Base-by-base conservation (phyloP, 2,888 invertebrate species). In the Griposia aprilina region DNA sequence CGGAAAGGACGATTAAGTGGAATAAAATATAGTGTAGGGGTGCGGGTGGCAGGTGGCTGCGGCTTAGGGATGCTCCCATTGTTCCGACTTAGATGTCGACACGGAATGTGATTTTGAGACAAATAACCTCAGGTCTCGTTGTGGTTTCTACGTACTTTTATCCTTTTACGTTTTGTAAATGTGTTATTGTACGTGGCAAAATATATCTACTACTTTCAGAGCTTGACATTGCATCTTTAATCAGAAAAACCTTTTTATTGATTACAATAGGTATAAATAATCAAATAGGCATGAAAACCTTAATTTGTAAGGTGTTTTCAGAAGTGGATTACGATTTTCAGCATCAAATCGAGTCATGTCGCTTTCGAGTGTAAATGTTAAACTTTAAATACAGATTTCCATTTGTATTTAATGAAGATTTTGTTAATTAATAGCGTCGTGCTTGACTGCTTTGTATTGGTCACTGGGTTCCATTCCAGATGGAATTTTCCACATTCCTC, bases 1-100 rank as follows among this genome's bases (percentile, higher is more conserved):
- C 96, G 96, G 97, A 96, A 96, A 96, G 93, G 93, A 95, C 96
- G 96, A 96, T 96, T 96, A 96, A 96, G 95, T 95, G 92, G 96
- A 96, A 96, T 97, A 96, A 96, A 96, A 96, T 96, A 96, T 96
- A 96, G 94, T 94, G 95, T 96, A 93, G 95, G 96, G 97, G 96
- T 96, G 96, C 95, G 94, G 94, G 96, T 83, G 95, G 96, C 97
- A 97, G 97, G 97, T 97, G 97, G 94, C 94, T 92, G 93, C 85
- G 87, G 78, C 82, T 78, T 93, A 96, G 94, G 90, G 96, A 93
- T 91, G 95, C 84, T 80, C 78, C 78, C 75, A 63, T 67, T 77
- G 79, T 81, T 69, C 48, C 70, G 71, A 78, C 71, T 81, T 79
- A 79, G 78, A 74, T 84, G 85, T 87, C 85, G 80, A 82, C 79